Base-by-base conservation (phyloP, 2,797 vertebrate genomes). In the Protonibea diacanthus region DNA sequence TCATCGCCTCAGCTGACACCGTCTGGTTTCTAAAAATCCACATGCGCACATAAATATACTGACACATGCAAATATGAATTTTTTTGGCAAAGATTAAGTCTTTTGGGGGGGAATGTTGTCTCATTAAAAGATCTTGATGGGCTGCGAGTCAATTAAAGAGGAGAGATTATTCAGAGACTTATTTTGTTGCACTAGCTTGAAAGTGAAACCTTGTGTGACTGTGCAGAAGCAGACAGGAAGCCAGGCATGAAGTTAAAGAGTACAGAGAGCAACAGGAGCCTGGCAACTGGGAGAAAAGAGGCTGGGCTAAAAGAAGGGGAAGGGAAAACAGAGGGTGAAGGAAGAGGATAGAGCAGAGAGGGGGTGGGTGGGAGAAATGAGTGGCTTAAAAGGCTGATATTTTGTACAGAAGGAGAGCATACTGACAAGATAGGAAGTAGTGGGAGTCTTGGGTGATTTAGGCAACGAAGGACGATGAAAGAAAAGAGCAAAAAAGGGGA, bases 231-330 rank as follows among this genome's bases (percentile, higher is more conserved):
- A 90, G 85, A 90, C 90, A 93, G 90, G 92, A 93, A 92, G 88
- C 81, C 90, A 86, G 86, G 84, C 90, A 85, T 89, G 85, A 92
- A 91, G 91, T 90, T 90, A 91, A 91, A 91, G 86, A 92, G 90
- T 91, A 93, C 91, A 89, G 91, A 86, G 88, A 92, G 91, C 91
- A 92, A 91, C 90, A 89, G 91, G 81, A 91, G 87, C 90, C 83
- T 92, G 87, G 89, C 88, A 93, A 93, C 88, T 62, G 48, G 68
- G 76, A 85, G 83, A 76, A 80, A 76, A 83, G 76, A 90, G 92
- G 90, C 83, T 44, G 86, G 88, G 81, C 87, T 80, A 71, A 77
- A 73, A 83, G 60, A 71, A 82, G 68, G 67, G 83, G 84, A 82
- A 84, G 74, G 81, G 73, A 64, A 84, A 85, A 88, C 65, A 63